Base-by-base conservation (phyloP, 2,113 vertebrate genomes). In the Neogobius melanostomus region DNA sequence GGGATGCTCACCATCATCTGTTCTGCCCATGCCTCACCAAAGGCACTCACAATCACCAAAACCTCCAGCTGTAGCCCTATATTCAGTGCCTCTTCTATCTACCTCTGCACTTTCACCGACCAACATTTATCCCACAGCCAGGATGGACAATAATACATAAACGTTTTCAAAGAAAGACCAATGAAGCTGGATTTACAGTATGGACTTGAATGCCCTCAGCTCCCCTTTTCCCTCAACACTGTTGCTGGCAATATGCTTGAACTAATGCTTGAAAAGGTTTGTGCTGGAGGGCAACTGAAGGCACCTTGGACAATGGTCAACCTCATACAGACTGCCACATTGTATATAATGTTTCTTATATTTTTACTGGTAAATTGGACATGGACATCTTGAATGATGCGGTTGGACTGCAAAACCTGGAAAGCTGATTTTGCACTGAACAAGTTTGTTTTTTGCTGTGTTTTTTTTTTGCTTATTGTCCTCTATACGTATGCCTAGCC, bases 1-100 rank as follows among this genome's bases (percentile, higher is more conserved):
- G 43, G 89, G 80, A 65, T 84, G 73, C 72, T 92, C 91, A 42
- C 91, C 91, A 28, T 71, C 28, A 8, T 68, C 84, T 10, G 84
- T 76, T 21, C 81, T 83, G 8, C 79, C 77, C 17, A 76, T 68
- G 47, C 62, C 74, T 74, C 80, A 82, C 43, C 61, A 46, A 5
- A 87, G 70, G n/a, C 1, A 46, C 6, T 85, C 88, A 49, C 75
- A 79, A 6, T 91, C 90, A 63, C 87, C 91, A 68, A 82, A 81
- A 68, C 81, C 82, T 75, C 61, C 77, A 70, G 53, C 82, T 57
- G 51, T 42, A 48, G 68, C 73, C 53, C 2, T 48, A 36, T 74
- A 59, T 73, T 69, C 61, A 64, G n/a, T 44, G 67, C 54, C 68
- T 74, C n/a, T 59, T 56, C 11, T 49, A 48, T 64, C 83, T 86